Conservation (phyloP, 2,888 invertebrate genomes). For the Mimumesa dahlbomi region DNA sequence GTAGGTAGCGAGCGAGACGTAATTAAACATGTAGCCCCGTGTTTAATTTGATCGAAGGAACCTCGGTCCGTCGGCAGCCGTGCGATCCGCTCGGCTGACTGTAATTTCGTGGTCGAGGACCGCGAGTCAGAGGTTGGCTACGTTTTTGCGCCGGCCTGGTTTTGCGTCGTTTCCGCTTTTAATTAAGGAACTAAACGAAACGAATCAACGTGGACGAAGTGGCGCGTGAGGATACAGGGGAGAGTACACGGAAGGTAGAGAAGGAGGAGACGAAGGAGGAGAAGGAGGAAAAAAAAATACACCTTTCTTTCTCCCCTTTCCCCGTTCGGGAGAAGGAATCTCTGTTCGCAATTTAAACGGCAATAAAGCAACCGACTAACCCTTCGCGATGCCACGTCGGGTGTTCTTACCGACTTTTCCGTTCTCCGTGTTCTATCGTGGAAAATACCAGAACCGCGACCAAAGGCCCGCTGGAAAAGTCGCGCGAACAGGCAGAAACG, state of each 20-base stretch:
- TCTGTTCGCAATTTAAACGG: background rate
- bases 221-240: background rate
- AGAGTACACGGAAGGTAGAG: background rate
- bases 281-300: background rate
- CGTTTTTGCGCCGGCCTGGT: conserved; percentile 9
- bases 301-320: background rate
- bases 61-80: conserved; percentile 3
- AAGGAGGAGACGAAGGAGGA: no score
- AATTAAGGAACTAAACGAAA: conserved; percentile 37
- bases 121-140: background rate
- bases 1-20: conserved; percentile 21
- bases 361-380: background rate
- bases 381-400: conserved; percentile 1
- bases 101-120: conserved; percentile 45
- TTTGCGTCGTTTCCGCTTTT: conserved; percentile 36
- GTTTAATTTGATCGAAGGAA: conserved; percentile 56
- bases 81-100: conserved; percentile 32
- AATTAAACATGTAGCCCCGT: conserved; percentile 50
- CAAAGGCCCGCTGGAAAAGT: no score
- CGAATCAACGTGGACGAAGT: conserved; percentile 14
- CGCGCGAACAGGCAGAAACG: background rate
- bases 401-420: background rate
- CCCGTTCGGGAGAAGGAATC: background rate
- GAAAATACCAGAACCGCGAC: no score
- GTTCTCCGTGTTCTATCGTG: background rate